Evolutionary conservation across 1,140 invertebrate genomes (phyloP).

Genomic region (Leptinotarsa texana): DNA sequence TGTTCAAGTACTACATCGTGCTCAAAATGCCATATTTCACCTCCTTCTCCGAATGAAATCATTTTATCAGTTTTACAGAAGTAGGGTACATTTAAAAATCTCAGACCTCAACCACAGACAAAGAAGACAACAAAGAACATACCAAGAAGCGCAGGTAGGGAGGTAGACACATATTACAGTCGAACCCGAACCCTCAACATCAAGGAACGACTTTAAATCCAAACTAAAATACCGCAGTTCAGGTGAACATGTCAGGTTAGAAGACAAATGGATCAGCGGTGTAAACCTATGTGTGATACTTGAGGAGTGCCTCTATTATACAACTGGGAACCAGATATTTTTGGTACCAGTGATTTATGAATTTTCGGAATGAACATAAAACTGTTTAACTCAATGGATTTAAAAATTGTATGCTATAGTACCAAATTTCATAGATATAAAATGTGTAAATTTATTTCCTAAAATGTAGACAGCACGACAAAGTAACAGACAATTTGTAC

Average conservation of each 20-base stretch:
- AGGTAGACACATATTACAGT: not conserved
- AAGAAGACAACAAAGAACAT: not conserved
- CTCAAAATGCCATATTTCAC: too few relatives aligned
- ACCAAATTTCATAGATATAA: too few relatives aligned
- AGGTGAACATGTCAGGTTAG: slow-evolving; percentile 21
- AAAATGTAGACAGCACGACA: too few relatives aligned
- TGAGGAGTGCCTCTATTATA: slow-evolving; percentile 18
- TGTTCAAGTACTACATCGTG: too few relatives aligned
- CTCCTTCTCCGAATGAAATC: too few relatives aligned
- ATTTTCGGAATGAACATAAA: not conserved
- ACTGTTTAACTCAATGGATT: too few relatives aligned
- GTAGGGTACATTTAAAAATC: too few relatives aligned
- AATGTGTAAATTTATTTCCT: too few relatives aligned
- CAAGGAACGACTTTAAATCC: slow-evolving; percentile 16
- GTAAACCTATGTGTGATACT: slow-evolving; percentile 22
- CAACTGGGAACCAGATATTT: slow-evolving; percentile 12
- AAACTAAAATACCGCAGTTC: slow-evolving; percentile 22
- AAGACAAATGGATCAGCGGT: slow-evolving; percentile 24
- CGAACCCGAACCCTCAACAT: not conserved
- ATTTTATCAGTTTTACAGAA: too few relatives aligned
- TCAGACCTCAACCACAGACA: too few relatives aligned
- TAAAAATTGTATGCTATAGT: too few relatives aligned
- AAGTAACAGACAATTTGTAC: too few relatives aligned
- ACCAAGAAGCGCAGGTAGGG: not conserved
- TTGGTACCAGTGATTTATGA: slow-evolving; percentile 9